phyloP scores from a whole-genome alignment of 2,888 invertebrate genomes.

The Apotomis betuletana region DNA sequence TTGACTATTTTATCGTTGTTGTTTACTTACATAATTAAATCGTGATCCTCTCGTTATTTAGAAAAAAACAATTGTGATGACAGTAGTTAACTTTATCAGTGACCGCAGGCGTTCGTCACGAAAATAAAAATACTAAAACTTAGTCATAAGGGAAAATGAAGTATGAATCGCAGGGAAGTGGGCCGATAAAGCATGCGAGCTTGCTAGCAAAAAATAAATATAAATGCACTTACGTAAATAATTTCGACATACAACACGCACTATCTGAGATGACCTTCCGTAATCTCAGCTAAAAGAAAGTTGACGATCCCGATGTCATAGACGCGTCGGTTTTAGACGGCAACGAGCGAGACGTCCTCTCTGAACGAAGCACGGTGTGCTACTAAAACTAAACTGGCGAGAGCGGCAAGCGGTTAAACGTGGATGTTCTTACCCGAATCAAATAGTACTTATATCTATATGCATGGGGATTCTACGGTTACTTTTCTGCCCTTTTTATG shows the following conservation, averaged over 20 bases:
- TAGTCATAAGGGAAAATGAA: not conserved
- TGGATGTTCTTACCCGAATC: not conserved
- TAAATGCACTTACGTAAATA: slow-evolving; percentile 34
- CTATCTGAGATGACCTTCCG: slow-evolving; percentile 23
- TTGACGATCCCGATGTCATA: slow-evolving; percentile 29
- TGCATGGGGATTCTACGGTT: no score
- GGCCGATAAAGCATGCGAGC: not conserved
- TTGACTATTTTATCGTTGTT: no score
- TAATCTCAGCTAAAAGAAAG: slow-evolving; percentile 29
- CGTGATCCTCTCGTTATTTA: no score
- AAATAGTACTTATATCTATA: not conserved
- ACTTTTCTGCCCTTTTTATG: no score
- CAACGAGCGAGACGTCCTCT: not conserved
- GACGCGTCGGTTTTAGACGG: slow-evolving; percentile 6
- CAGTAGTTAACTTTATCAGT: not conserved
- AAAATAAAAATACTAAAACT: not conserved
- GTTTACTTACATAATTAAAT: no score
- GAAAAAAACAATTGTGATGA: no score
- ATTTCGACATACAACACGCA: slow-evolving; percentile 31
- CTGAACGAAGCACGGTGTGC: slow-evolving; percentile 19
- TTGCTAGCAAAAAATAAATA: slow-evolving; percentile 1
- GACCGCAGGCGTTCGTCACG: not conserved
- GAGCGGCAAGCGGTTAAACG: not conserved
- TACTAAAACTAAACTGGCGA: not conserved
- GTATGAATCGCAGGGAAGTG: not conserved